Evolutionary conservation across 2,113 vertebrate genomes (phyloP), one percentile per base, ranked within the genome.

Genomic region (Lophochroa leadbeateri): DNA sequence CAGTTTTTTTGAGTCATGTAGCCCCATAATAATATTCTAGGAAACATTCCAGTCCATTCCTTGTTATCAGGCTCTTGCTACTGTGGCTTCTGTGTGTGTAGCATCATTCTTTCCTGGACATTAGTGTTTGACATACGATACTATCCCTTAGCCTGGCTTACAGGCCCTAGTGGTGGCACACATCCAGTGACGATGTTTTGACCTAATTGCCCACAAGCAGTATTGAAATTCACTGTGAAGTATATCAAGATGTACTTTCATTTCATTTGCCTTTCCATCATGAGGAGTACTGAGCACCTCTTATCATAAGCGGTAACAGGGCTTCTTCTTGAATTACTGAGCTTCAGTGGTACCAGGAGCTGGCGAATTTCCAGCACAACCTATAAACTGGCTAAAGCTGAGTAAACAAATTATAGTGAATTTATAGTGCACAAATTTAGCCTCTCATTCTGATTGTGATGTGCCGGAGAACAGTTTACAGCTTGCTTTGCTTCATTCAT

Each of bases 361-460:
- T 95, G 94, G 93, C 88, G 79, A 61, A 41, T 61, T 80, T 93
- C 94, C 92, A 95, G 84, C 52, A 57, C 50, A 92, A 84, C 92
- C 90, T 94, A 84, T 96, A 87, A 94, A 90, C 74, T 57, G 93
- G 67, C 80, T 95, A 77, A 88, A 88, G 86, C 88, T 19, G 46
- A 94, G 83, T 91, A 97, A 96, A 94, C 85, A 94, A 95, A 96
- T 94, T 82, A 65, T 21, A 74, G 80, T 88, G 93, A 93, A 95
- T 95, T 95, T 95, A 95, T 43, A 92, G 85, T 24, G 50, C 57
- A 72, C 92, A 81, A 96, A 96, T 91, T 86, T 90, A 94, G 86
- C 71, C 47, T 93, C 74, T 85, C 39, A 6, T 91, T 95, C 75
- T 91, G 71, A 79, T 86, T 67, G 82, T 84, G 87, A 94, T 86